Base-by-base conservation (phyloP, 2,888 invertebrate genomes). In the Caradrina clavipalpis region DNA sequence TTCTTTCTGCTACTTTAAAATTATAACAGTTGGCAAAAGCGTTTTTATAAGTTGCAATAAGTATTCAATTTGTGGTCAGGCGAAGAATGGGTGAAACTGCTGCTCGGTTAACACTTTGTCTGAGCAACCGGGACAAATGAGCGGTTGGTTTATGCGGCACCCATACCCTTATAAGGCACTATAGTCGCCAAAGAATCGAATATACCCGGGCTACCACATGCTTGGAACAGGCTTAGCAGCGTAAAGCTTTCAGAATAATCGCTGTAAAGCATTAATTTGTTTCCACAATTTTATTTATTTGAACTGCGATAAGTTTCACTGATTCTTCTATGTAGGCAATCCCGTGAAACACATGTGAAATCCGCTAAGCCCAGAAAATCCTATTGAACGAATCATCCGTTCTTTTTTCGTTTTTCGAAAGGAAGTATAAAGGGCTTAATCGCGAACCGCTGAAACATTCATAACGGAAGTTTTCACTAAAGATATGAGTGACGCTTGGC, bases 311-410 rank as follows among this genome's bases (percentile, higher is more conserved):
- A 56, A 31, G 47, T 73, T 75, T 68, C 55, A 59, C 62, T 45
- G 26, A 53, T 61, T 57, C 49, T 47, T 51, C 66, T 51, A 67
- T 60, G 69, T 54, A 19, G 57, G 21, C 59, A 69, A 74, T 77
- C 69, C 75, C 80, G 83, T 81, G 81, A 82, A 86, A 86, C 88
- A 90, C 88, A 90, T 88, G 90, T 93, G 91, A 91, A 91, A 93
- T 91, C 91, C 90, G 81, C 85, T 94, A 93, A 94, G 89, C 91
- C 89, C 87, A 84, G 87, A 87, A 92, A 92, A 92, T 91, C 91
- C 92, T 83, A 86, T 91, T 81, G 86, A 87, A 88, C 84, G 87
- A 87, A 89, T 69, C 58, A 62, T 64, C 47, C 67, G n/a, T 74
- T 58, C 59, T 57, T 73, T 89, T 89, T 90, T 88, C 88, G 81